Evolutionary conservation across 2,797 vertebrate species (phyloP), one percentile per base, ranked within the genome.

Genomic region (Halcyon smyrnensis): DNA sequence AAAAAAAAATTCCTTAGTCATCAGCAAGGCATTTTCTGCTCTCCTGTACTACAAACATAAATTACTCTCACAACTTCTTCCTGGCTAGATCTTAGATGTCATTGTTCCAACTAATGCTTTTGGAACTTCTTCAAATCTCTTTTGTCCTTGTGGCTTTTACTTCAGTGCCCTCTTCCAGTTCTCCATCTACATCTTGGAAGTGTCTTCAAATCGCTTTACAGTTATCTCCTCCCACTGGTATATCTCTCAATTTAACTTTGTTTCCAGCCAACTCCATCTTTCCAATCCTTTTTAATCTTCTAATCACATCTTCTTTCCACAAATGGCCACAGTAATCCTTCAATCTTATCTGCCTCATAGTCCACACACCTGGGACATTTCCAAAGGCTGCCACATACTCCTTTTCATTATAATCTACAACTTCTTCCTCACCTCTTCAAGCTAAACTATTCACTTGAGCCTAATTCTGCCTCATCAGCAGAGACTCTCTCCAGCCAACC

Each of bases 81-180:
- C 81, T 93, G 68, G 67, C 34, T 28, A 56, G 53, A 82, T 84
- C 60, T 92, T 82, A 77, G n/a, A 39, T 54, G 39, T 57, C 20
- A 75, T 71, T 93, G 53, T 77, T 90, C 91, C 68, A 87, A 56
- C 15, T 83, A 67, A 74, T 0, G 4, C 10, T 92, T 84, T 68
- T 94, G 75, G 85, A 94, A 63, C 15, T 36, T 27, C 32, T 87
- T 85, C 82, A 87, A 67, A 87, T 76, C 39, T 86, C 37, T 92
- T 88, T 60, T 74, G 76, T 59, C 37, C 43, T 39, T 17, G 45
- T n/a, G 59, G 37, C 5, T 89, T 80, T 84, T 75, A 60, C 25
- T 78, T 75, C 53, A 74, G 36, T 64, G 23, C 17, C n/a, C n/a
- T 78, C 50, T 89, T 73, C 23, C 62, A 89, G 64, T 23, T 71